Conservation (phyloP, 1,140 invertebrate genomes). For the Musca vetustissima region DNA sequence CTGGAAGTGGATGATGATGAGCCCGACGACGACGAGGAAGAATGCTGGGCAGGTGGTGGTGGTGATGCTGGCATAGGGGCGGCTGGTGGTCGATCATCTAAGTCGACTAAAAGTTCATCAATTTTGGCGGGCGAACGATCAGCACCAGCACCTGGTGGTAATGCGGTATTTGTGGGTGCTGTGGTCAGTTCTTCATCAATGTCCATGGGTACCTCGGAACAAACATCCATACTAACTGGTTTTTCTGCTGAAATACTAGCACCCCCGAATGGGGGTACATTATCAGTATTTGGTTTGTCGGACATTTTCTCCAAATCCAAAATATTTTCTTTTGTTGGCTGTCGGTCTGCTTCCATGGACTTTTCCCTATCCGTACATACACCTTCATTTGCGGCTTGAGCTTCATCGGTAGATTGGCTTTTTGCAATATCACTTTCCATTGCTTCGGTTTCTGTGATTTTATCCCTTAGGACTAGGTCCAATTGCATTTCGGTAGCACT, state of each 20-base stretch:
- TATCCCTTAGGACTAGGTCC: neutral
- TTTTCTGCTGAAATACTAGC: too few species aligned
- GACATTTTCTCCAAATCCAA: neutral
- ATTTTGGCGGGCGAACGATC: neutral
- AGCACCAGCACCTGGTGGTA: slow-evolving; percentile 22
- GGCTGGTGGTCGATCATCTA: slow-evolving; percentile 48
- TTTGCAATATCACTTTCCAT: neutral
- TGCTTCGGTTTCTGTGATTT: neutral
- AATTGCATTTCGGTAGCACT: neutral
- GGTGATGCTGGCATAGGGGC: slow-evolving; percentile 49
- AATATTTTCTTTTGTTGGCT: neutral
- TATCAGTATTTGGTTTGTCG: too few species aligned
- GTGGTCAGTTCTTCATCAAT: slow-evolving; percentile 51
- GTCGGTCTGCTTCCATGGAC: neutral
- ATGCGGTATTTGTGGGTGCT: slow-evolving; percentile 45
- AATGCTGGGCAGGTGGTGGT: slow-evolving; percentile 26
- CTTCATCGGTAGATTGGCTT: neutral
- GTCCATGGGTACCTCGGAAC: slow-evolving; percentile 49
- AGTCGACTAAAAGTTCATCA: slow-evolving; percentile 33
- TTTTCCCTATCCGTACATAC: neutral
- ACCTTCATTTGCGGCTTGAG: neutral
- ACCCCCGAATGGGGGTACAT: too few species aligned
- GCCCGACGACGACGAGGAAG: too few species aligned
- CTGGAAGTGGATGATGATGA: slow-evolving; percentile 10
- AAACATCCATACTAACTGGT: slow-evolving; percentile 28